A percentile compares a stretch with the other conserved stretches of the same genome.
Conservation (phyloP, 1,140 invertebrate species). For the Cheumatopsyche charites region DNA sequence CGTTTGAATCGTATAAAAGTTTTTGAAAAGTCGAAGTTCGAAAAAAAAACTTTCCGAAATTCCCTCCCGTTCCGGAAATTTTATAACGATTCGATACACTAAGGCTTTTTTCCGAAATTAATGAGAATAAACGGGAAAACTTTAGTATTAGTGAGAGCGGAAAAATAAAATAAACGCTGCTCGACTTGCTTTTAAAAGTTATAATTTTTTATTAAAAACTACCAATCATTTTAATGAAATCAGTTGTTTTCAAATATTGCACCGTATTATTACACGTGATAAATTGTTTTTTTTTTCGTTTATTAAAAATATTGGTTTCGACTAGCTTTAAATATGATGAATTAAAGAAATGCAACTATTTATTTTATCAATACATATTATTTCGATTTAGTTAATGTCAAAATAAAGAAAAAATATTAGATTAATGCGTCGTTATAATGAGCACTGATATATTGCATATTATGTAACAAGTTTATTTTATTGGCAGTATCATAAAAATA, state of each 20-base stretch:
- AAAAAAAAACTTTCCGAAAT: neutral
- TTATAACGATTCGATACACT: conserved; percentile 10
- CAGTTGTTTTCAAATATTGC: neutral
- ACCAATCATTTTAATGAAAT: neutral
- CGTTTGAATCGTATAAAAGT: neutral
- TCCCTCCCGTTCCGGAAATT: neutral
- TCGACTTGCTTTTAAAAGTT: neutral
- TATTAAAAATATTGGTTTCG: no score
- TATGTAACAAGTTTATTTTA: conserved; percentile 4
- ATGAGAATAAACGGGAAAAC: conserved; percentile 7
- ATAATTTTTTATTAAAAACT: conserved; percentile 1
- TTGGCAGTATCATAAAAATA: neutral
- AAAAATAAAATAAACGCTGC: neutral
- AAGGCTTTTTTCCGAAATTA: conserved; percentile 4
- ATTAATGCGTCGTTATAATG: conserved; percentile 1
- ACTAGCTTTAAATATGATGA: no score
- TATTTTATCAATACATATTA: neutral
- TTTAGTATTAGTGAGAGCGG: neutral
- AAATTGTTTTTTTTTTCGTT: no score
- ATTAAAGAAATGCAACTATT: no score
- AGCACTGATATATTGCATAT: neutral
- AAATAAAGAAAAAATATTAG: neutral
- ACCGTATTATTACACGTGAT: no score
- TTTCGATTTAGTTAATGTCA: neutral
- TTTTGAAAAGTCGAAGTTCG: neutral